Evolutionary conservation across 2,888 invertebrate species (phyloP).

Genomic region (Lamellibrachia satsuma): DNA sequence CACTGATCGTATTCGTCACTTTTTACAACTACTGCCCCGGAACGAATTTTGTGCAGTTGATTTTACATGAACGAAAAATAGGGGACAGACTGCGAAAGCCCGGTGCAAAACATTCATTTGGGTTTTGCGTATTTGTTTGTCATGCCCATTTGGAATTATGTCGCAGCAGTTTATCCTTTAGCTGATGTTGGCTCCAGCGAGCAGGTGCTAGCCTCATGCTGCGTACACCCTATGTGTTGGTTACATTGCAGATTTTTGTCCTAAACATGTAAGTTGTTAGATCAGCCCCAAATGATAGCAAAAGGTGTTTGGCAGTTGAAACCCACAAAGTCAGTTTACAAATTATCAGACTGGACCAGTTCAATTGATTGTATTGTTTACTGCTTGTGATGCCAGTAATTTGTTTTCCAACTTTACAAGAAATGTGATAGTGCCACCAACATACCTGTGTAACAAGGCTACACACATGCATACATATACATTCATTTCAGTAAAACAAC

Average conservation of each 20-base stretch:
- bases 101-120: constrained; percentile 9
- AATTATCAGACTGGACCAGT: constrained; percentile 1
- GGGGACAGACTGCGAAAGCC: not conserved
- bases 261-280: not conserved
- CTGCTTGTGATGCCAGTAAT: not conserved
- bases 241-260: not conserved
- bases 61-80: not conserved
- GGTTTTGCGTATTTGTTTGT: constrained; percentile 1
- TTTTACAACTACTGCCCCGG: not conserved
- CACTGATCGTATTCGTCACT: not conserved
- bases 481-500: not conserved
- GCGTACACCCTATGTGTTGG: not conserved
- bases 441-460: not conserved
- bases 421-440: not conserved
- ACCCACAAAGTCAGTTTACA: not conserved
- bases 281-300: not conserved
- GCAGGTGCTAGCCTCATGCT: not conserved
- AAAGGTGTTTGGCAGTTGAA: not conserved
- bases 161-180: not conserved
- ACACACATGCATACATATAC: not conserved
- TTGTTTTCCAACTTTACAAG: not conserved
- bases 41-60: not conserved
- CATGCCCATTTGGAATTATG: not conserved
- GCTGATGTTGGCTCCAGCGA: not conserved
- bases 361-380: not conserved